Conservation (phyloP, 2,888 invertebrate species). For the Archaeoteleia sp. region DNA sequence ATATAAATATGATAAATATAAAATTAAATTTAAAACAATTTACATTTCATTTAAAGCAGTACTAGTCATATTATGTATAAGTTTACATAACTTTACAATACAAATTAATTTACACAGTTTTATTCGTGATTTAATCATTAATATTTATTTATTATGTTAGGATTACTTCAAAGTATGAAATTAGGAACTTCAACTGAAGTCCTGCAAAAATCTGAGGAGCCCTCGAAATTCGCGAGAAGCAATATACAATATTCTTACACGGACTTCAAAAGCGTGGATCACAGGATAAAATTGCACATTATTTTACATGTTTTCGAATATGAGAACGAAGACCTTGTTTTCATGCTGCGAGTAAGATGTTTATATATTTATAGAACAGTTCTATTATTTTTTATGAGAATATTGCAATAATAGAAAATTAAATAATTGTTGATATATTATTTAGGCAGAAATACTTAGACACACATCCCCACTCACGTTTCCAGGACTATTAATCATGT, state of each 20-base stretch:
- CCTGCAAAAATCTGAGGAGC: constrained; percentile 66
- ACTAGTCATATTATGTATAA: no score
- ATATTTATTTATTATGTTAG: no score
- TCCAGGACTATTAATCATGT: constrained; percentile 76
- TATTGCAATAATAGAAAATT: background rate
- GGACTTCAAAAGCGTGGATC: constrained; percentile 78
- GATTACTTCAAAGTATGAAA: constrained; percentile 76
- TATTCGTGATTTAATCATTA: no score
- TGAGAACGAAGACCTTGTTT: constrained; percentile 77
- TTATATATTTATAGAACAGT: no score
- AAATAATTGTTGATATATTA: background rate
- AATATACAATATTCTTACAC: constrained; percentile 77
- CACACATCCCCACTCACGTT: constrained; percentile 68
- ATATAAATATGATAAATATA: no score
- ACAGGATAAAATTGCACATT: constrained; percentile 78
- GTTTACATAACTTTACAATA: no score
- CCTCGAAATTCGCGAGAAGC: constrained; percentile 59
- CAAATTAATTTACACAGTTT: no score
- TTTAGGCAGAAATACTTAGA: constrained; percentile 73
- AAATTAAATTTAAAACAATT: no score
- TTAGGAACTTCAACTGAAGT: constrained; percentile 73
- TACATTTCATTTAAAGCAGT: no score
- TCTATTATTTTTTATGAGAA: no score
- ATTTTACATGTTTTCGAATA: constrained; percentile 77
- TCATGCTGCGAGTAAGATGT: constrained; percentile 77